Evolutionary conservation across 1,140 invertebrate genomes (phyloP).

Genomic region (Eufriesea mexicana): DNA sequence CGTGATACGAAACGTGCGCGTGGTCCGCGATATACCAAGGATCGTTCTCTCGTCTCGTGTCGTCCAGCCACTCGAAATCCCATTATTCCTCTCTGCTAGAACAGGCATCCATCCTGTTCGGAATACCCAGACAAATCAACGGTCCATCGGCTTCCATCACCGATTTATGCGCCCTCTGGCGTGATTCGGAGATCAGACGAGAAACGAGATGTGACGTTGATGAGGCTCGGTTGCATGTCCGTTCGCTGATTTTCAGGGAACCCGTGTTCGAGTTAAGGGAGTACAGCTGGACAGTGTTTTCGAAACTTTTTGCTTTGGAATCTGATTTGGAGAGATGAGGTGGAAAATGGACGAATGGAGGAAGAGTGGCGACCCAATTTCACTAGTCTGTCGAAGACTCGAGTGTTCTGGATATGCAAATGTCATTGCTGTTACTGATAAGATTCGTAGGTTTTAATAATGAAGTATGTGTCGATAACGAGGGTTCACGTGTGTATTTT

Average conservation of each 20-base stretch:
- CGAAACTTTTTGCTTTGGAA: not conserved
- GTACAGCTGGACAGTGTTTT: not conserved
- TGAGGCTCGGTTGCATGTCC: not conserved
- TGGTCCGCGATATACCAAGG: not conserved
- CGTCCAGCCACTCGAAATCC: conserved; percentile 1
- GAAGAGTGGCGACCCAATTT: too few relatives aligned
- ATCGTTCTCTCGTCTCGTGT: conserved; percentile 3
- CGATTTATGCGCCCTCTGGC: not conserved
- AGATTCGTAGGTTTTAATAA: too few relatives aligned
- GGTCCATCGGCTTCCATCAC: not conserved
- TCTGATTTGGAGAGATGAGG: too few relatives aligned
- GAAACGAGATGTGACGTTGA: not conserved
- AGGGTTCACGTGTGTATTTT: too few relatives aligned
- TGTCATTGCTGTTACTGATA: too few relatives aligned
- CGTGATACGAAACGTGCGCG: not conserved
- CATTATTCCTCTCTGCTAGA: conserved; percentile 26
- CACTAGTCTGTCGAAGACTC: too few relatives aligned
- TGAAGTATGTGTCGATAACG: too few relatives aligned
- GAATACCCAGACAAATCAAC: not conserved
- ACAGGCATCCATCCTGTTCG: not conserved
- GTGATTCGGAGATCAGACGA: not conserved
- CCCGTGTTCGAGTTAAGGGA: not conserved
- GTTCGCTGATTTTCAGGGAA: not conserved
- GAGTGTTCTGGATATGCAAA: too few relatives aligned
- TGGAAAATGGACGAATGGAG: too few relatives aligned